Base-by-base conservation (phyloP, 2,888 invertebrate species). In the Heliconius aoede region DNA sequence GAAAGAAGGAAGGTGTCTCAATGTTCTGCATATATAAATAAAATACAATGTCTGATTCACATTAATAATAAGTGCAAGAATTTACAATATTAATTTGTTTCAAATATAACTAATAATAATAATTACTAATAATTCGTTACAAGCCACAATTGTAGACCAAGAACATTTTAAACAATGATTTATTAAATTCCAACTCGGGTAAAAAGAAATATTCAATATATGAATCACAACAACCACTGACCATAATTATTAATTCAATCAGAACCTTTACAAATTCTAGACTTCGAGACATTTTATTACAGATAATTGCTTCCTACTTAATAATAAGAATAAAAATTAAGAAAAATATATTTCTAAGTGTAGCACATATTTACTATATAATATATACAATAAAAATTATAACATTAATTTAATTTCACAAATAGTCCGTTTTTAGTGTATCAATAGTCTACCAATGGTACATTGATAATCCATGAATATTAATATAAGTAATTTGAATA, bases 201-300 rank as follows among this genome's bases (percentile, higher is more conserved):
- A 21, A 62, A 21, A 21, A 62, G 18, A 28, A 30, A 15, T n/a
- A 30, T 60, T 62, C 3, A 24, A 68, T 13, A 30, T 51, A 46
- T 9, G 13, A 30, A 69, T 55, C n/a, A 55, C n/a, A 32, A 51
- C 5, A 69, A n/a, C 32, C 69, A 69, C 69, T 55, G 55, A 69
- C 55, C 55, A 51, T 13, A 69, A 51, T 51, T 30, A n/a, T 30
- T 69, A 51, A 58, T 24, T 58, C 7, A 28, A 15, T 65, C 36
- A 65, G 24, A 36, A 36, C 5, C 32, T n/a, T 32, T 62, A n/a
- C n/a, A 32, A 15, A 36, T 36, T 65, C 65, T 15, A 36, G 13
- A 64, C 30, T 13, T 64, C n/a, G 30, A 64, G 32, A 64, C 62
- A n/a, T 32, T 32, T 36, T 36, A 64, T 36, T 64, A 4, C 11